Evolutionary conservation across 2,888 invertebrate species (phyloP), one percentile per base, ranked within the genome.

Genomic region (Nomada goodeniana): DNA sequence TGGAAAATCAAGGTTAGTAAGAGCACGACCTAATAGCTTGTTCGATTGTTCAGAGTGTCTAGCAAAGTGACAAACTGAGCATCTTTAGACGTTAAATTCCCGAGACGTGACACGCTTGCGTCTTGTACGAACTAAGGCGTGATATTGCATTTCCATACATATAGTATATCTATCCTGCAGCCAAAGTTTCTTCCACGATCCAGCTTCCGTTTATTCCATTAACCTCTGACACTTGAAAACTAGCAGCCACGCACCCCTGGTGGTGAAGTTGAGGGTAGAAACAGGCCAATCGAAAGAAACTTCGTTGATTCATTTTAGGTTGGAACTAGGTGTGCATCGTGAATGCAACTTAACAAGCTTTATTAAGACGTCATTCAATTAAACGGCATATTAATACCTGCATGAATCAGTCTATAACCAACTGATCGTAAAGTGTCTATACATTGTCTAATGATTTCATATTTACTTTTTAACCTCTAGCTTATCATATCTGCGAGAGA

Each of bases 121-220:
- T 15, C 42, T 20, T 10, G 4, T 15, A 36, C 23, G 23, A 63
- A 11, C 50, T 20, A 68, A 57, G 50, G 52, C 64, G n/a, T 11
- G 50, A 69, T 63, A 64, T 69, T 75, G 18, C 68, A 69, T 69
- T 69, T 64, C 26, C 74, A 57, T 63, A 23, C 18, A 55, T 63
- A 57, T 69, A 68, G 53, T 63, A 59, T 69, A 68, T 47, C 65
- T 36, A 15, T n/a, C 72, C 55, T 9, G 29, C 18, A 4, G 18
- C 18, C 2, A 5, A 77, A 80, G 68, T 77, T 73, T 69, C 80
- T 29, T 73, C 20, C 59, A 68, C 59, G 77, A 80, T 72, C 77
- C 69, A 68, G 72, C 71, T 76, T 42, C 65, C 53, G 67, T 57
- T 55, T 68, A 64, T 77, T 73, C 59, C 59, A 65, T 69, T 76